phyloP scores from a whole-genome alignment of 2,888 invertebrate species.

The Trichogramma dendrolimi region DNA sequence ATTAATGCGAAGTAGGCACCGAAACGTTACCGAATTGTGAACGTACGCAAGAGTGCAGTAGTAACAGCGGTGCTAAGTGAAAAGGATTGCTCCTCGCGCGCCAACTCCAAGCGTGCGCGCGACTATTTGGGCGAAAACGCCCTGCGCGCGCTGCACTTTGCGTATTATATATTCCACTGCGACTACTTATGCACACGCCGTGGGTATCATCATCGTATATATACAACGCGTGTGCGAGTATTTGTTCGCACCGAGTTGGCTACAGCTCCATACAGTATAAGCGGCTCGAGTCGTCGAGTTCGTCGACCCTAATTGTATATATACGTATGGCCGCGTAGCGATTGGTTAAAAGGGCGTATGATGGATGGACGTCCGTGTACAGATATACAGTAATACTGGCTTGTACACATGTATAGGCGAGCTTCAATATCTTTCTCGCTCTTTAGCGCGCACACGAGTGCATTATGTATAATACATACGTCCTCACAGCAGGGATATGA shows the following conservation, averaged over 20 bases:
- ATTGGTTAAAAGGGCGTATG: constrained; percentile 40
- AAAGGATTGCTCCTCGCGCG: too few species aligned
- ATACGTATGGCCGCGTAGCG: constrained; percentile 25
- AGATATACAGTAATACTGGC: constrained; percentile 3
- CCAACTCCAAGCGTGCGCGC: too few species aligned
- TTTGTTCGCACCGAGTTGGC: constrained; percentile 19
- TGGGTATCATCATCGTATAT: constrained; percentile 11
- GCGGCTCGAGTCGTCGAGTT: constrained; percentile 24
- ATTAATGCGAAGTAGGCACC: too few species aligned
- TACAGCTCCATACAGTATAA: too few species aligned
- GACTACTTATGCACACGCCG: constrained; percentile 17
- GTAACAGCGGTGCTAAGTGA: too few species aligned
- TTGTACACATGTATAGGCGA: too few species aligned
- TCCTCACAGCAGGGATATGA: too few species aligned
- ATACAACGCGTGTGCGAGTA: constrained; percentile 23
- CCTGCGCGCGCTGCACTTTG: constrained; percentile 10
- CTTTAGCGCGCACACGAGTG: background rate
- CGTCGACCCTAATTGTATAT: constrained; percentile 37
- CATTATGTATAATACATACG: too few species aligned
- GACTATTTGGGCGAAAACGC: constrained; percentile 8
- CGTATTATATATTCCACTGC: constrained; percentile 7
- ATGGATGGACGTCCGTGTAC: constrained; percentile 35
- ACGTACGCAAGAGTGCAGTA: too few species aligned
- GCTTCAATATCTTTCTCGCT: background rate
- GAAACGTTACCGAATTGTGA: too few species aligned